Base-by-base conservation (phyloP, 2,797 vertebrate genomes). In the Pelobates cultripes region DNA sequence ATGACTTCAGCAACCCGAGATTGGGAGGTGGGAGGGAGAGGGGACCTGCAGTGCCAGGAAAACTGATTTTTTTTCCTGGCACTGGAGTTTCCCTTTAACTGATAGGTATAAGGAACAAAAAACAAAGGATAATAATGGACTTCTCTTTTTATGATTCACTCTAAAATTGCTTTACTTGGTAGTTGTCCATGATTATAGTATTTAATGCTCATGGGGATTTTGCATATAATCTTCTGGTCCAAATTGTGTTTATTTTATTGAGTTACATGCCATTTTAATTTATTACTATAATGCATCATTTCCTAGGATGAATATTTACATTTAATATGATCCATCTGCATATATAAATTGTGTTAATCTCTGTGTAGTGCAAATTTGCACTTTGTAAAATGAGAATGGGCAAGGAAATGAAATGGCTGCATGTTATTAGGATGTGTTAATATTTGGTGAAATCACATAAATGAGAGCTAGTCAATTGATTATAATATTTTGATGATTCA, bases 241-340 rank as follows among this genome's bases (percentile, higher is more conserved):
- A 75, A 81, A 45, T 60, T 70, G 51, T 80, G 45, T 80, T 73
- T 73, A 61, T 80, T 75, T 81, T 81, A 75, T 75, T 81, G 73
- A 51, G 28, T 70, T 75, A 51, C 67, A 15, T 69, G 72, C 43
- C 55, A 42, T 69, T 70, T 61, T 75, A 42, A 60, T 70, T 61
- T 75, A 61, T 45, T 14, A n/a, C 64, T 73, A 10, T 15, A 64
- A 51, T 8, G 3, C 28, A 55, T 14, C 28, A 55, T 43, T 77
- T 43, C 43, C 60, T 63, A 47, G 17, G 55, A 69, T 44, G 68
- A 68, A 60, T 74, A 74, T 80, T 80, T 60, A 51, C 60, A 14
- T 75, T 40, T 74, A 74, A 51, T 57, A 61, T 80, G 73, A 80
- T 72, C 79, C 51, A 17, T 79, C 57, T 75, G 51, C 53, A 60